These are phyloP conservation scores for Chroicocephalus ridibundus DNA, from an alignment of 2,113 vertebrate species.

Conservation along the genomic window DNA sequence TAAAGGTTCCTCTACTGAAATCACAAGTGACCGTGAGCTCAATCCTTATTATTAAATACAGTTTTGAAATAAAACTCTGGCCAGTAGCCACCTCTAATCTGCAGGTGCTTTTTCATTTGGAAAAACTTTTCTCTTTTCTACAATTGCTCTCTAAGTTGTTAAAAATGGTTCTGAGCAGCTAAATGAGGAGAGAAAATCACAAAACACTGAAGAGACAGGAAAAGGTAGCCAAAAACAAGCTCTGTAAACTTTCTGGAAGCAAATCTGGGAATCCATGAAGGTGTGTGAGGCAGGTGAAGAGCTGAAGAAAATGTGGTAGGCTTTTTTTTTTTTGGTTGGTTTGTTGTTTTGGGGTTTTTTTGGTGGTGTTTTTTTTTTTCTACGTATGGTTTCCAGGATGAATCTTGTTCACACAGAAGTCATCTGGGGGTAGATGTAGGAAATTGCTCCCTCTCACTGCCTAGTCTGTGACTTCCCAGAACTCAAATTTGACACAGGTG, in stretches of 20 bases:
- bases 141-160: not conserved
- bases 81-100: not conserved
- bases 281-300: not conserved
- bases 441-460: not conserved
- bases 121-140: not conserved
- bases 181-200: not conserved
- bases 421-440: fast-evolving
- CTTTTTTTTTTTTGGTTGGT: not conserved
- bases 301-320: not conserved
- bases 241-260: not conserved
- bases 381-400: not conserved
- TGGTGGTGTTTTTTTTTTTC: not conserved
- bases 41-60: not conserved
- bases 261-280: not conserved
- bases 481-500: fast-evolving
- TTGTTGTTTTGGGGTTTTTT: not conserved
- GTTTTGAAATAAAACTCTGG: not conserved
- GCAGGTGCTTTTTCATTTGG: not conserved
- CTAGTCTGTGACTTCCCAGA: not conserved
- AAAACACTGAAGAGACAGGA: not conserved
- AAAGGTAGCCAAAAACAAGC: not conserved
- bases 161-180: not conserved
- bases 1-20: not conserved
- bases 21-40: not conserved
- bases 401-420: not conserved